These are phyloP conservation scores for Leptoclinus maculatus DNA, from an alignment of 2,797 vertebrate genomes.

Conservation along the genomic window DNA sequence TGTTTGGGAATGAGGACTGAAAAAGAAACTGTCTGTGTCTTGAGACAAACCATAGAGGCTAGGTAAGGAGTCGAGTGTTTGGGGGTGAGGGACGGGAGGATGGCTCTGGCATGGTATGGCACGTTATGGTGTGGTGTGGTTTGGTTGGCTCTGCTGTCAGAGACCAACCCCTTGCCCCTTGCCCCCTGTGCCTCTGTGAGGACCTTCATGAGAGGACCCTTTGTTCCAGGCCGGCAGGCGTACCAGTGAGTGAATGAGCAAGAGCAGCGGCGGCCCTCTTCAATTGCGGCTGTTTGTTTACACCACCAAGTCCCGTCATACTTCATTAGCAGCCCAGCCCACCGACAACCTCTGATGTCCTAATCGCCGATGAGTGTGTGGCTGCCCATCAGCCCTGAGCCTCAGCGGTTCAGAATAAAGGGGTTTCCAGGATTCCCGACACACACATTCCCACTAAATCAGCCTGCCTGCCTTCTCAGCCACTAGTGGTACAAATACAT, in stretches of 20 bases:
- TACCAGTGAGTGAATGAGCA: slow-evolving; percentile 77
- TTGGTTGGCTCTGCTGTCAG: slow-evolving; percentile 69
- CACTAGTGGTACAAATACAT: slow-evolving; percentile 50
- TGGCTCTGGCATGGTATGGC: slow-evolving; percentile 59
- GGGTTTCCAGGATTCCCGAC: slow-evolving; percentile 57
- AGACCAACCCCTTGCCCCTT: slow-evolving; percentile 70
- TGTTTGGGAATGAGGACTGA: slow-evolving; percentile 3
- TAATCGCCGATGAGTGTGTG: slow-evolving; percentile 75
- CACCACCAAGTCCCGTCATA: slow-evolving; percentile 81
- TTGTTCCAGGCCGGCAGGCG: slow-evolving; percentile 79
- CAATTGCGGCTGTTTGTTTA: slow-evolving; percentile 85
- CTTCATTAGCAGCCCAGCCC: slow-evolving; percentile 85
- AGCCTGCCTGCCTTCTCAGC: slow-evolving; percentile 55
- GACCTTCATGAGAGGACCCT: slow-evolving; percentile 80
- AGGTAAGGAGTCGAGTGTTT: slow-evolving; percentile 28
- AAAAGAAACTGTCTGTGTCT: slow-evolving; percentile 14
- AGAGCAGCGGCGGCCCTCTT: slow-evolving; percentile 77
- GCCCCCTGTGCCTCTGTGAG: slow-evolving; percentile 68
- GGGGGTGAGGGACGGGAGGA: slow-evolving; percentile 29
- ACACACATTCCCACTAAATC: slow-evolving; percentile 63
- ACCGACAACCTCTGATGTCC: slow-evolving; percentile 81
- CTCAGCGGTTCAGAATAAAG: slow-evolving; percentile 71
- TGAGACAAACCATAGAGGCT: slow-evolving; percentile 17
- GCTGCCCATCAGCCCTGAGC: slow-evolving; percentile 68
- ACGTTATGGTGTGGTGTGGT: slow-evolving; percentile 66